A percentile compares a stretch with the other conserved stretches of the same genome.
Evolutionary conservation across 2,888 invertebrate species (phyloP).

Genomic region (Metacarcinus magister): DNA sequence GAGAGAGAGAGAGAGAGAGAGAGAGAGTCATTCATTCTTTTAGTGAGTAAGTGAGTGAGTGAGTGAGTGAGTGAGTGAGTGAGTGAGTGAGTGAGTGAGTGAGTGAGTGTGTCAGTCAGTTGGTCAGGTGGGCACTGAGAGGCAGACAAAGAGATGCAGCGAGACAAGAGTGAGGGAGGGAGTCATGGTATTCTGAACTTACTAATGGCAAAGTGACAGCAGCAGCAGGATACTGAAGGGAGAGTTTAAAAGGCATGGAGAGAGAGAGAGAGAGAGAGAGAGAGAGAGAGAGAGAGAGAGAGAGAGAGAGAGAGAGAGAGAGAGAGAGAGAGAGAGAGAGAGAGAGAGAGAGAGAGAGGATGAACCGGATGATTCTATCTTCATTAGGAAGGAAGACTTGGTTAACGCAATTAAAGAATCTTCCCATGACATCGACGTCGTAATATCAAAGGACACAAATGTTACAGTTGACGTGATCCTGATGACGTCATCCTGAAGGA

Average conservation of each 20-base stretch:
- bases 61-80: too few species aligned
- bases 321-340: not conserved
- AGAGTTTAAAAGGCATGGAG: not conserved
- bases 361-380: not conserved
- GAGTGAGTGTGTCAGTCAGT: too few species aligned
- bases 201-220: slow-evolving; percentile 33
- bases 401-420: too few species aligned
- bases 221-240: not conserved
- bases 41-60: too few species aligned
- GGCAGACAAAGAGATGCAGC: not conserved
- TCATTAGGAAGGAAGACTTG: too few species aligned
- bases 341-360: not conserved
- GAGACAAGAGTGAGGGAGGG: not conserved
- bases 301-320: slow-evolving; percentile 51
- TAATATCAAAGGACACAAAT: too few species aligned
- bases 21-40: too few species aligned
- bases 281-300: slow-evolving; percentile 60
- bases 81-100: too few species aligned
- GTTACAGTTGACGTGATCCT: too few species aligned
- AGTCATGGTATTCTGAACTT: not conserved
- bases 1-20: too few species aligned
- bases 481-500: too few species aligned
- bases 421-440: too few species aligned
- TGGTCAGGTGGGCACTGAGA: not conserved
- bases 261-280: not conserved